Evolutionary conservation across 1,140 invertebrate genomes (phyloP), one percentile per base, ranked within the genome.

Genomic region (Nomia melanderi): DNA sequence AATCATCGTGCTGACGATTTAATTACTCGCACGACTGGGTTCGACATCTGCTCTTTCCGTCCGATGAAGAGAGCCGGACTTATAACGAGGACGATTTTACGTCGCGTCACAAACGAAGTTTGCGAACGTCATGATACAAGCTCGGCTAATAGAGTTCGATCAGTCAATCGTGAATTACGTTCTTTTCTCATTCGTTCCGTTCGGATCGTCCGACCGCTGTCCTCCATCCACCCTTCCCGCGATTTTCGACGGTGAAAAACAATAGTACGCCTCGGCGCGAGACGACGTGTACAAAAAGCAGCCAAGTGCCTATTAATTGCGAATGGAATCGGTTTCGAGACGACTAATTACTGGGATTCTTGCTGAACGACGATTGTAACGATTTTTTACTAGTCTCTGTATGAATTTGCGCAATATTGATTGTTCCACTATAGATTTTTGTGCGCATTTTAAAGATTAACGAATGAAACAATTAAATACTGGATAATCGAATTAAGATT

Each of bases 1-100:
- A 82, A 83, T 78, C 53, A 83, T 79, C 75, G 59, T 25, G 50
- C 69, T 59, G 60, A 75, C 66, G 71, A 82, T 83, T 83, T 79
- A 83, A 83, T 83, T 75, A 73, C 54, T 23, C 82, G 82, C 80
- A 29, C 60, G 76, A 75, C 50, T 36, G 76, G 71, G 56, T 60
- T 56, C 63, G 39, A 47, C 71, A 33, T 67, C 70, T 63, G 78
- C 75, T 56, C 77, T 25, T n/a, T 70, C 56, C 67, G 74, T 56
- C 36, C n/a, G 41, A 64, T 44, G 57, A n/a, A n/a, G 53, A 66
- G 56, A 81, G 23, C 47, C 27, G 27, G 62, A 77, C 79, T 77
- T 77, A 33, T 72, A 81, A 81, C 65, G 75, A 56, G 72, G 50
- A 56, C 41, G 56, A 47, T 33, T 72, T 59, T 50, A 14, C 23